Evolutionary conservation across 2,113 vertebrate genomes (phyloP).

Genomic region (Paraplagusia blochii): DNA sequence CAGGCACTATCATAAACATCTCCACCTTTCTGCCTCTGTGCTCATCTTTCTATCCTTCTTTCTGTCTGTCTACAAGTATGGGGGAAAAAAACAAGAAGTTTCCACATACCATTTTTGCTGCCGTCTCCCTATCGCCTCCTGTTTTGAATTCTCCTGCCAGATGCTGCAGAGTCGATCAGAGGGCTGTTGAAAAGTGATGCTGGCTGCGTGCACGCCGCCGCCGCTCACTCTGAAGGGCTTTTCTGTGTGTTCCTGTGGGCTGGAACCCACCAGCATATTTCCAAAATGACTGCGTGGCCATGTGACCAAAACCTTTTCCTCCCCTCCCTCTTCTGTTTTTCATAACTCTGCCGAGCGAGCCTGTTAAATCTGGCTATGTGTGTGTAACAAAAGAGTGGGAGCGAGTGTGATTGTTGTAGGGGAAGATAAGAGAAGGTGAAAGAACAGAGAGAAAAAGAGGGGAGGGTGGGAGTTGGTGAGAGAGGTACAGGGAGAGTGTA

Average conservation of each 20-base stretch:
- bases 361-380: slow-evolving; percentile 23
- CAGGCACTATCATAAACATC: background rate
- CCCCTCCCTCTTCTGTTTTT: slow-evolving; percentile 27
- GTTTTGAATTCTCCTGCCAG: slow-evolving; percentile 25
- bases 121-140: slow-evolving; percentile 23
- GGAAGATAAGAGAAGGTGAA: too few species aligned
- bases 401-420: too few species aligned
- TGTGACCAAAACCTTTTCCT: slow-evolving; percentile 51
- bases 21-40: slow-evolving; percentile 1
- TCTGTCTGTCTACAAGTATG: background rate
- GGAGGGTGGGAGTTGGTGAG: too few species aligned
- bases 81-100: slow-evolving; percentile 15
- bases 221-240: slow-evolving; percentile 8
- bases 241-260: slow-evolving; percentile 28
- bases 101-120: slow-evolving; percentile 69
- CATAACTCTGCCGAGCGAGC: slow-evolving; percentile 27
- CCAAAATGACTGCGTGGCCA: slow-evolving; percentile 58
- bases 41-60: background rate
- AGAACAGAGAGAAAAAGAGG: too few species aligned
- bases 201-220: slow-evolving; percentile 10
- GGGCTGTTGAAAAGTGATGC: slow-evolving; percentile 25
- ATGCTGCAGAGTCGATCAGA: slow-evolving; percentile 4
- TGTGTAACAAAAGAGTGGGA: too few species aligned
- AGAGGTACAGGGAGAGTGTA: too few species aligned
- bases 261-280: slow-evolving; percentile 44